Base-by-base conservation (phyloP, 2,888 invertebrate genomes). In the Epistrophe grossulariae region DNA sequence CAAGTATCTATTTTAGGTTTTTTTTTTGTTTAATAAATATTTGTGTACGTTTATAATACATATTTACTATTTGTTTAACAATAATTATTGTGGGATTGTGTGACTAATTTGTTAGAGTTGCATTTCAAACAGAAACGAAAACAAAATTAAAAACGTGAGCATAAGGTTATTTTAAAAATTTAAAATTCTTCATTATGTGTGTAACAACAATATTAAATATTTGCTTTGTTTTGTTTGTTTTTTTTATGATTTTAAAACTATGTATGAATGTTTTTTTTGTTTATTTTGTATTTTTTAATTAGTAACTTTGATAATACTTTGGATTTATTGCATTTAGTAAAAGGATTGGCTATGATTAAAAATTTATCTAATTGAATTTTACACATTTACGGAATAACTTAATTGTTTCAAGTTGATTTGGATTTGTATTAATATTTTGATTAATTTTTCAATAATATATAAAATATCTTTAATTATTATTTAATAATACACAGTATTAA, bases 401-500 rank as follows among this genome's bases (percentile, higher is more conserved):
- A 68, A 28, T 72, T 38, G 35, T 76, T 72, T 48, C 15, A 74
- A 57, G n/a, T 72, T 70, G 62, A 28, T 64, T 64, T 43, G 17
- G 62, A 28, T 64, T 64, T 43, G 17, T 24, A 38, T 62, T 80
- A 17, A 28, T 28, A 52, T 15, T 43, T 9, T 0, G 43, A 28
- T 85, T 73, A 77, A 78, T 81, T 77, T 78, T 66, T 78, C 13
- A 74, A 71, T 82, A 71, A 74, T 78, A 70, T 78, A 78, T 85
- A 77, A 76, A 55, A 57, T 73, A 50, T 55, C 62, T 11, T 35
- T 66, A 19, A 19, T 28, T 17, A 35, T 19, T 52, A 60, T 76
- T 76, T 59, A 38, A 74, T 88, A 88, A 88, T 84, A 84, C 84
- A 84, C 78, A 88, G 84, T 84, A 88, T 84, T 88, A 88, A 88